Evolutionary conservation across 1,140 invertebrate genomes (phyloP), one percentile per base, ranked within the genome.

Genomic region (Zaprionus kolodkinae): DNA sequence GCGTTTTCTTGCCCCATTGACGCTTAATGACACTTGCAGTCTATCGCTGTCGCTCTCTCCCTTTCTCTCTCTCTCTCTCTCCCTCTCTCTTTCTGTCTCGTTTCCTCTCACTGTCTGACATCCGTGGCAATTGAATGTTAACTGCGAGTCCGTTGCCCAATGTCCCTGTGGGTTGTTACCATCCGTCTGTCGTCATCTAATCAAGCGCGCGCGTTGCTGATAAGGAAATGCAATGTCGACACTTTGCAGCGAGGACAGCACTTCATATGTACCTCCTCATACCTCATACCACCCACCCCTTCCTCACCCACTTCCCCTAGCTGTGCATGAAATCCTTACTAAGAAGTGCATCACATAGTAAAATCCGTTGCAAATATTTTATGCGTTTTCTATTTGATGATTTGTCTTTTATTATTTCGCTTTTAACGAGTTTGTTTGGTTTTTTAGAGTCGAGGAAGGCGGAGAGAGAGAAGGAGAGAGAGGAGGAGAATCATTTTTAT

Each of bases 1-100:
- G 77, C 81, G 45, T 78, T 87, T 82, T 80, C 59, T 67, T 86
- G 62, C 79, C 70, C 84, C 83, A 87, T 87, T 83, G 72, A 71
- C 73, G 71, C 60, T 74, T 65, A 72, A 87, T 78, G 80, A 74
- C 70, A 71, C 45, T 36, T 25, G 55, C 64, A 40, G 54, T 61
- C 33, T 76, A 40, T 57, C 74, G 33, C 25, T 61, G 33, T 74
- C 40, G 30, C 59, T 36, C 43, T 61, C 62, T 30, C 7, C n/a
- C n/a, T n/a, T n/a, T 55, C 66, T 11, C 38, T 35, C 7, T 35
- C 33, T 35, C 33, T 6, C 25, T 9, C 45, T 48, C 15, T 6
- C 68, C 21, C 17, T 64, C 57, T 25, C 11, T 54, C 36, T 21
- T 45, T 27, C 50, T 52, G 25, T 55, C 59, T 25, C 9, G 45